phyloP scores from a whole-genome alignment of 2,113 vertebrate species.

The Desmodus rotundus region DNA sequence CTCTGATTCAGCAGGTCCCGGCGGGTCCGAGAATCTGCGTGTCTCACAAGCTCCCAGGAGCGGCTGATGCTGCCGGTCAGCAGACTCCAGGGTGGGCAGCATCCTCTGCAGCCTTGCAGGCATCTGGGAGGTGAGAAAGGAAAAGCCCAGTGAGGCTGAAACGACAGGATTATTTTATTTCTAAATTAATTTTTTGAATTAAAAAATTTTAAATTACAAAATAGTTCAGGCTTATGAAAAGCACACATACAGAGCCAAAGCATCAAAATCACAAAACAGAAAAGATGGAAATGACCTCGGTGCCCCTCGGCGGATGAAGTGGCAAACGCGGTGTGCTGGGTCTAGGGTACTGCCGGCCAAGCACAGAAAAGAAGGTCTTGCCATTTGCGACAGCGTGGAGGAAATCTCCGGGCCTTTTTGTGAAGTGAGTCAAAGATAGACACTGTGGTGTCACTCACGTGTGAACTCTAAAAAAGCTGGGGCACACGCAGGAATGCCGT shows the following conservation, averaged over 20 bases:
- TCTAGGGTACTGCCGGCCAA: neutral
- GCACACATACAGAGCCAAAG: neutral
- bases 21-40: neutral
- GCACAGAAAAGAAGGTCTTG: too few relatives aligned
- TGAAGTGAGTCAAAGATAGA: neutral
- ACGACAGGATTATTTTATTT: neutral
- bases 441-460: neutral
- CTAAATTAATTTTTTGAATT: neutral
- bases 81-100: neutral
- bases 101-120: neutral
- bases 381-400: neutral
- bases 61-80: neutral
- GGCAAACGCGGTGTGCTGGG: neutral
- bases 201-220: too few relatives aligned
- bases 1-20: neutral
- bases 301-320: neutral
- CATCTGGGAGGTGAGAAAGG: neutral
- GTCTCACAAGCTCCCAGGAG: neutral
- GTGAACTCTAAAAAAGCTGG: neutral
- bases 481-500: neutral
- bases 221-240: neutral
- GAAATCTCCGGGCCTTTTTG: neutral
- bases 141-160: neutral
- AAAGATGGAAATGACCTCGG: neutral
- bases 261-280: neutral